A percentile compares a stretch with the other conserved stretches of the same genome.
phyloP scores from a whole-genome alignment of 2,113 vertebrate species.

The Platanista minor region DNA sequence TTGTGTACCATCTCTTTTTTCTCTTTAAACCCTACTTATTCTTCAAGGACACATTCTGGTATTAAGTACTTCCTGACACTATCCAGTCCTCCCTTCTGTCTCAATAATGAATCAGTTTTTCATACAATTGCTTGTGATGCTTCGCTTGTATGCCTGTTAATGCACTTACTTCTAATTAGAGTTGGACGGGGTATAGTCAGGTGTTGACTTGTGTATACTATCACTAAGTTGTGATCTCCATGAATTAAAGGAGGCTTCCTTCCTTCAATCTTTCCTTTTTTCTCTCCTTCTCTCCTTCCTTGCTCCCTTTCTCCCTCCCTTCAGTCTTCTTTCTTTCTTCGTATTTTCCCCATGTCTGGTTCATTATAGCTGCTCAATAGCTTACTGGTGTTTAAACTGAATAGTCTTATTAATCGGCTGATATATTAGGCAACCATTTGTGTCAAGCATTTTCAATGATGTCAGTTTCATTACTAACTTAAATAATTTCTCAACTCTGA shows the following conservation, averaged over 20 bases:
- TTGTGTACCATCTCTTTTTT: neutral
- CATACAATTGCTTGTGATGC: neutral
- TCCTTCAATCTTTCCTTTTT: neutral
- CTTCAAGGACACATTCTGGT: neutral
- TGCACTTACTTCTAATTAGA: neutral
- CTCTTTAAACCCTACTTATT: neutral
- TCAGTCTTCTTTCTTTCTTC: neutral
- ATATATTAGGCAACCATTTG: neutral
- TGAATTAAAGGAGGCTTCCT: neutral
- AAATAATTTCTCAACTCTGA: neutral
- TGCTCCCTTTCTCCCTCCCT: rapidly evolving
- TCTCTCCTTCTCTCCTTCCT: neutral
- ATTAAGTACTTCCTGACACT: neutral
- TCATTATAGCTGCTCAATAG: neutral
- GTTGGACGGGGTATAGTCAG: neutral
- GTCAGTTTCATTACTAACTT: neutral
- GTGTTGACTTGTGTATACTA: neutral
- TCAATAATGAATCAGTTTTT: neutral
- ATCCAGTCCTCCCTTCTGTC: neutral
- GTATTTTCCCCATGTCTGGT: neutral
- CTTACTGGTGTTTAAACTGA: neutral
- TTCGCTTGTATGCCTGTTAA: neutral
- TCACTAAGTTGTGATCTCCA: neutral
- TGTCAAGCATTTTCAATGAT: neutral
- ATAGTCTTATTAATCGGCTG: neutral